Conservation (phyloP, 2,113 vertebrate genomes). For the Callocephalon fimbriatum region DNA sequence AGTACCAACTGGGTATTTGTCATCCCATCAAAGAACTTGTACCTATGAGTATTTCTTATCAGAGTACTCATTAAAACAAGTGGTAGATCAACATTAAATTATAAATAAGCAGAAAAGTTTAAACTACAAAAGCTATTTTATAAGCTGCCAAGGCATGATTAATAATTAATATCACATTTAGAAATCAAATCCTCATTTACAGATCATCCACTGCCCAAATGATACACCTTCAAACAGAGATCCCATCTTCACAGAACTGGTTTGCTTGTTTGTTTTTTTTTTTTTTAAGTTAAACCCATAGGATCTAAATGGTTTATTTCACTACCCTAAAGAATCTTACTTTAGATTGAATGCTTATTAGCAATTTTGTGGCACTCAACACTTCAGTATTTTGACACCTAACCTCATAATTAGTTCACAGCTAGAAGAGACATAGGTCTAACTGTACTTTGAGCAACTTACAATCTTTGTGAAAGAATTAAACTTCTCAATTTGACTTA, state of each 20-base stretch:
- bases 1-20: background rate
- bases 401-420: background rate
- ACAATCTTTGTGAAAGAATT: background rate
- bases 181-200: background rate
- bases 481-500: background rate
- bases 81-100: background rate
- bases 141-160: background rate
- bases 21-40: background rate
- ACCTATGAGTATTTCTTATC: background rate
- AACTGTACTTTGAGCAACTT: background rate
- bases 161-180: background rate
- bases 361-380: background rate
- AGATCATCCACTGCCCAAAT: background rate
- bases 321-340: background rate
- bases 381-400: background rate
- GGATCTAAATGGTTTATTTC: background rate
- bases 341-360: background rate
- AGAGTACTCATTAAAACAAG: background rate
- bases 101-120: background rate
- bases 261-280: too few species aligned
- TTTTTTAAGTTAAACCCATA: background rate
- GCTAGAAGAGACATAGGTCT: background rate
- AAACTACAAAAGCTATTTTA: background rate
- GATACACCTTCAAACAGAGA: background rate
- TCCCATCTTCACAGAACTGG: too few species aligned